Evolutionary conservation across 2,888 invertebrate species (phyloP), one percentile per base, ranked within the genome.

Genomic region (Sphaeridia pumilis): DNA sequence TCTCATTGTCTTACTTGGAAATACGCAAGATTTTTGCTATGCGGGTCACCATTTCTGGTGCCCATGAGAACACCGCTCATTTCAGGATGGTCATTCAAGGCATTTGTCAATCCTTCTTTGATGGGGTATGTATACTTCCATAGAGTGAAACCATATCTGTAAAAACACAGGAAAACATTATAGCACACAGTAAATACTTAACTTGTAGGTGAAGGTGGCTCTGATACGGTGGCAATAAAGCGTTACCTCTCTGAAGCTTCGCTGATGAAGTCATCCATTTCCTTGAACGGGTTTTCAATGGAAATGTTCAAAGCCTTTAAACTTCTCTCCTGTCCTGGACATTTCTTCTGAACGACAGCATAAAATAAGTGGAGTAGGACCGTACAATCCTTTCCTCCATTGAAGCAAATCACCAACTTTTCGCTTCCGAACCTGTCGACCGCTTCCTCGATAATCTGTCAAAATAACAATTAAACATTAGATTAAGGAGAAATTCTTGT

Each of bases 321-420:
- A 56, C 71, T 71, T 14, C 51, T 48, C 27, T 58, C 55, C 26
- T 60, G 46, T n/a, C 65, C 63, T 20, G 68, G 69, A 52, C 56
- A 67, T 54, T 67, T 68, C 49, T 55, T 59, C 10, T 58, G 66
- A 24, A 76, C 67, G 12, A 79, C 73, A 2, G 76, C 73, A 60
- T 77, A 71, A 12, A 75, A 71, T 58, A 90, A 70, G 70, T 89
- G 84, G 34, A 98, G 73, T 14, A 97, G 75, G 0, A 84, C 89
- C 0, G 95, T 95, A 69, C 97, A 97, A 73, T 98, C 98, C 74
- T 98, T 98, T 1, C 98, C 98, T 3, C 98, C 98, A 69, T 98
- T 98, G 71, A 97, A 98, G 25, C 92, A 86, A 27, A 98, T 69
- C 67, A 90, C 89, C 17, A 92, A 74, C 70, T 89, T 83, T 50